phyloP scores from a whole-genome alignment of 2,888 invertebrate genomes.

The Limulus polyphemus region DNA sequence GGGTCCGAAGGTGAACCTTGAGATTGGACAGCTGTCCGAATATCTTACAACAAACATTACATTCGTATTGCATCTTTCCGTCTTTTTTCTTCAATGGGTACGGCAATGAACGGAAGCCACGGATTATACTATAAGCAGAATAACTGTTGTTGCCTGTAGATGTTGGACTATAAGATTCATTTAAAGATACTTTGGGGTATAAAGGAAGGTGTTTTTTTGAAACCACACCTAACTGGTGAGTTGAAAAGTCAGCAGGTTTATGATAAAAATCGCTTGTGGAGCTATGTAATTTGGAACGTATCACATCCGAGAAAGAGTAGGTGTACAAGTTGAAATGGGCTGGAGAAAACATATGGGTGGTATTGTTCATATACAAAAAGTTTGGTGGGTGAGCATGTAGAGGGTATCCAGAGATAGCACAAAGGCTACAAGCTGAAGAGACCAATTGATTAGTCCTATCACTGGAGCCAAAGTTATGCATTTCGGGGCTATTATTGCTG shows the following conservation, averaged over 20 bases:
- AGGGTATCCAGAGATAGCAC: conserved; percentile 6
- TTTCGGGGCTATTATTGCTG: conserved; percentile 18
- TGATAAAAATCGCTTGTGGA: conserved; percentile 5
- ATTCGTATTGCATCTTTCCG: conserved; percentile 99
- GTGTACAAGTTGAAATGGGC: conserved; percentile 30
- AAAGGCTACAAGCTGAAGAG: conserved; percentile 7
- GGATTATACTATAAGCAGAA: conserved; percentile 37
- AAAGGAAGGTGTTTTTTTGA: no score
- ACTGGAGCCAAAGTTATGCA: conserved; percentile 43
- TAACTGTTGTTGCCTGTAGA: no score
- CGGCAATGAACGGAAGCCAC: conserved; percentile 85
- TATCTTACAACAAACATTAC: conserved; percentile 94
- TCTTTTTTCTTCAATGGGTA: conserved; percentile 96
- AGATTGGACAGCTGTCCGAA: conserved; percentile 97
- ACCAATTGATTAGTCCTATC: conserved; percentile 17
- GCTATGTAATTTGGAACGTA: conserved; percentile 10
- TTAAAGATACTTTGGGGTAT: no score
- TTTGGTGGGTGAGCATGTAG: conserved; percentile 28
- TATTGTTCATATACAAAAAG: conserved; percentile 25
- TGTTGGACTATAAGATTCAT: no score
- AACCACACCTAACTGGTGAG: conserved; percentile 4
- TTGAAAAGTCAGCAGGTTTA: conserved; percentile 10
- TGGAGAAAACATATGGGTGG: conserved; percentile 28
- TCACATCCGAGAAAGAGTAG: conserved; percentile 6
- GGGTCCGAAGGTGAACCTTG: conserved; percentile 89